These are phyloP conservation scores for Drosophila demipolita DNA, from an alignment of 2,888 invertebrate species.

Conservation along the genomic window DNA sequence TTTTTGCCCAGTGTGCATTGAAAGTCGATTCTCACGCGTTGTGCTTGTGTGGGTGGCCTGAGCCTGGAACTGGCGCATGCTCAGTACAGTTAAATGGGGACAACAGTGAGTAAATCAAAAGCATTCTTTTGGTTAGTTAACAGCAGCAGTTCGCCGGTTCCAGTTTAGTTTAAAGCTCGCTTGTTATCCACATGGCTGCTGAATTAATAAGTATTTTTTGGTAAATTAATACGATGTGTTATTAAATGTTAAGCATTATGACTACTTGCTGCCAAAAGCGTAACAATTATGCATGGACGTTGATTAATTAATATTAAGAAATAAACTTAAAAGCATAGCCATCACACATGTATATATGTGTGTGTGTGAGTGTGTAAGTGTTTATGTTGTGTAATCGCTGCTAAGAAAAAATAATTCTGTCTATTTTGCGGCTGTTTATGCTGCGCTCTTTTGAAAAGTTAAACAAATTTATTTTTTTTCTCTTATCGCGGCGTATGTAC, in stretches of 20 bases:
- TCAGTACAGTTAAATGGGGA: conserved; percentile 30
- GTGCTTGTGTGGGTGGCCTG: conserved; percentile 12
- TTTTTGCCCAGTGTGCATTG: conserved; percentile 16
- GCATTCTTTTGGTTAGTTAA: conserved; percentile 41
- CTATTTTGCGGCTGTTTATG: conserved; percentile 44
- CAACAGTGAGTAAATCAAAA: conserved; percentile 8
- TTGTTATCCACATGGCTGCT: conserved; percentile 32
- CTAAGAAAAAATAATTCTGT: conserved; percentile 19
- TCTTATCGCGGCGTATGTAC: not conserved
- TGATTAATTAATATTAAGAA: not conserved
- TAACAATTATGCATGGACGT: not conserved
- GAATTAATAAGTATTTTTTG: conserved; percentile 14
- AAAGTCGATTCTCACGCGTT: conserved; percentile 9
- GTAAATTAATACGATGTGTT: conserved; percentile 21
- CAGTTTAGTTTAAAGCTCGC: conserved; percentile 12
- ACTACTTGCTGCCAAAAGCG: conserved; percentile 24
- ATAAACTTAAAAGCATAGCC: not conserved
- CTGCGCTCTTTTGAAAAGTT: conserved; percentile 15
- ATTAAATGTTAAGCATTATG: conserved; percentile 31
- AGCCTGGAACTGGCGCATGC: conserved; percentile 52
- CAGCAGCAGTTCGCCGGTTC: conserved; percentile 61
- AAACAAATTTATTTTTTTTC: not conserved
- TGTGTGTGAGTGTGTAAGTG: conserved; percentile 1
- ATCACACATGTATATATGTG: not conserved
- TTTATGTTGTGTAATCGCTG: conserved; percentile 51